Evolutionary conservation across 2,113 vertebrate species (phyloP).

Genomic region (Hiodon alosoides): DNA sequence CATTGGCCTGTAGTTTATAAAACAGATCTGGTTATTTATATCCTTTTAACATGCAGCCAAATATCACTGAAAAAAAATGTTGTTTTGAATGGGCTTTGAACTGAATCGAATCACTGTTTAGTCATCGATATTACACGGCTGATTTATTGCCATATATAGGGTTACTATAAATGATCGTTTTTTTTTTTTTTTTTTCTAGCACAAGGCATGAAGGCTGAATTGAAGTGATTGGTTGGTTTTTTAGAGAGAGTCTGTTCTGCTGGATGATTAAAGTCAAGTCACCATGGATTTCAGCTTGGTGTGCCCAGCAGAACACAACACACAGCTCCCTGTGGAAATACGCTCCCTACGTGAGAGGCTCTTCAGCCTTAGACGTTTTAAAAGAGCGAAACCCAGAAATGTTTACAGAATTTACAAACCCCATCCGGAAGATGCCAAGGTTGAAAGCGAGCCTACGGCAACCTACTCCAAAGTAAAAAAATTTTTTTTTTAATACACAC

Average conservation of each 20-base stretch:
- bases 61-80: no score
- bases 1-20: background rate
- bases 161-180: background rate
- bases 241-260: background rate
- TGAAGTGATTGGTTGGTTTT: background rate
- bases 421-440: background rate
- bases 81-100: background rate
- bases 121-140: constrained; percentile 18
- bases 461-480: background rate
- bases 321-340: background rate
- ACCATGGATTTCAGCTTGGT: constrained; percentile 1
- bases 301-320: background rate
- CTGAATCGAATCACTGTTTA: constrained; percentile 20
- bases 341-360: constrained; percentile 2
- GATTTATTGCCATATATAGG: constrained; percentile 14
- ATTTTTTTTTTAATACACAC: background rate
- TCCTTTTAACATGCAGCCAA: no score
- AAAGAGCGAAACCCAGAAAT: background rate
- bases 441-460: background rate
- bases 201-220: background rate
- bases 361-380: constrained; percentile 1
- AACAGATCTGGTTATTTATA: background rate
- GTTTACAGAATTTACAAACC: background rate
- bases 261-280: constrained; percentile 9
- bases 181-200: background rate